Evolutionary conservation across 2,113 vertebrate genomes (phyloP).

Genomic region (Rhinichthys klamathensis): DNA sequence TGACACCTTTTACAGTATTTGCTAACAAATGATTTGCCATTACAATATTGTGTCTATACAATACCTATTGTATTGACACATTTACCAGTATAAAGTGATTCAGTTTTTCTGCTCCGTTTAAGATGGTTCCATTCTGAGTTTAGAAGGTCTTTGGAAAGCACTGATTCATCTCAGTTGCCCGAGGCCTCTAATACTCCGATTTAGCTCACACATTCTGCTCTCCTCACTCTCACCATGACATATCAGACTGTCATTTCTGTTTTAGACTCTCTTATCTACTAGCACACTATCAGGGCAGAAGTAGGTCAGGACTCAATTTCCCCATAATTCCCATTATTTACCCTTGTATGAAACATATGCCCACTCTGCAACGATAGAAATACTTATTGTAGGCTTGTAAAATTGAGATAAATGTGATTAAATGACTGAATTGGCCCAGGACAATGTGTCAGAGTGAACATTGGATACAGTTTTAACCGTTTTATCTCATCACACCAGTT

Average conservation of each 20-base stretch:
- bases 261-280: slow-evolving; percentile 66
- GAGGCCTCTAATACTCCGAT: slow-evolving; percentile 23
- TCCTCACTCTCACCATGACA: slow-evolving; percentile 60
- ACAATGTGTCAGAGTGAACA: slow-evolving; percentile 57
- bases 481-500: slow-evolving; percentile 66
- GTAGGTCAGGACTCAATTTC: slow-evolving; percentile 69
- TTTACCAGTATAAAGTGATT: slow-evolving; percentile 19
- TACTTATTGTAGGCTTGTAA: slow-evolving; percentile 75
- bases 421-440: slow-evolving; percentile 66
- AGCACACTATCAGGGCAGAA: slow-evolving; percentile 68
- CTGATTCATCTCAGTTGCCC: slow-evolving; percentile 35
- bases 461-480: slow-evolving; percentile 64
- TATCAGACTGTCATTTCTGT: slow-evolving; percentile 69
- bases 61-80: slow-evolving; percentile 4
- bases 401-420: slow-evolving; percentile 71
- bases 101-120: not conserved
- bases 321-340: slow-evolving; percentile 71
- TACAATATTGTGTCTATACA: not conserved
- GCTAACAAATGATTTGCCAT: slow-evolving; percentile 6
- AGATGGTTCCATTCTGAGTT: slow-evolving; percentile 4
- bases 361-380: slow-evolving; percentile 67
- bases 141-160: slow-evolving; percentile 33
- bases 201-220: slow-evolving; percentile 26
- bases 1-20: not conserved
- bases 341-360: slow-evolving; percentile 73